Conservation (phyloP, 1,140 invertebrate genomes). For the Trachymyrmex cornetzi region DNA sequence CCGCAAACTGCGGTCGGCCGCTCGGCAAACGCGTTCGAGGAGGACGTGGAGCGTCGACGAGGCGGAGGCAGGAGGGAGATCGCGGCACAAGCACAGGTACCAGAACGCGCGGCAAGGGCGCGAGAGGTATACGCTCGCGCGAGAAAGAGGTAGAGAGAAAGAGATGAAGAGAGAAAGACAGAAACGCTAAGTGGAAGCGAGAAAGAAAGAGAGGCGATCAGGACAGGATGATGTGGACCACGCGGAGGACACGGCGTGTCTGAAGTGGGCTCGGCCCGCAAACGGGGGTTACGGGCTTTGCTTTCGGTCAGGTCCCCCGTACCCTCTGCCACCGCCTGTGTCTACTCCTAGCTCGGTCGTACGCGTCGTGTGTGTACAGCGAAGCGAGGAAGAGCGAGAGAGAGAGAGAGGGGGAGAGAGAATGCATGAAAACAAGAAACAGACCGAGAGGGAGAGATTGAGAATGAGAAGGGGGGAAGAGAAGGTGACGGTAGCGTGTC, state of each 20-base stretch:
- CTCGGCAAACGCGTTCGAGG: slow-evolving; percentile 65
- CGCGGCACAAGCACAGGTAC: slow-evolving; percentile 37
- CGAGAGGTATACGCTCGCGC: slow-evolving; percentile 28
- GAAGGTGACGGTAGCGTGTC: slow-evolving; percentile 75
- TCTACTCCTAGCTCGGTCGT: slow-evolving; percentile 63
- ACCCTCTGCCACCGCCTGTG: slow-evolving; percentile 59
- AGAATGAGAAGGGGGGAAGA: not conserved
- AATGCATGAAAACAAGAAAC: not conserved
- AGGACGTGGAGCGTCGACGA: slow-evolving; percentile 61
- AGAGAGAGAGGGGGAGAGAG: not conserved
- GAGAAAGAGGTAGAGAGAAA: slow-evolving; percentile 12
- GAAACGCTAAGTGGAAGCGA: slow-evolving; percentile 9
- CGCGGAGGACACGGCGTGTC: slow-evolving; percentile 81
- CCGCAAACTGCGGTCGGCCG: slow-evolving; percentile 69
- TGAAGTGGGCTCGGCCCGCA: slow-evolving; percentile 72
- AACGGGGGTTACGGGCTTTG: slow-evolving; percentile 78
- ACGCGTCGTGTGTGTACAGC: slow-evolving; percentile 50
- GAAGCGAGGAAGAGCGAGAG: slow-evolving; percentile 17
- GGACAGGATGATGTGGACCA: slow-evolving; percentile 78
- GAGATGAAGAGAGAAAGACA: slow-evolving; percentile 7
- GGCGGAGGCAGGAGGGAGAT: slow-evolving; percentile 62
- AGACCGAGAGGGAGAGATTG: slow-evolving; percentile 4
- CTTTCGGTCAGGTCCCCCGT: slow-evolving; percentile 74
- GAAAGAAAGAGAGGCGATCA: slow-evolving; percentile 31
- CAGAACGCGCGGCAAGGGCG: slow-evolving; percentile 56